Conservation (phyloP, 2,888 invertebrate species). For the Aphidoletes aphidimyza region DNA sequence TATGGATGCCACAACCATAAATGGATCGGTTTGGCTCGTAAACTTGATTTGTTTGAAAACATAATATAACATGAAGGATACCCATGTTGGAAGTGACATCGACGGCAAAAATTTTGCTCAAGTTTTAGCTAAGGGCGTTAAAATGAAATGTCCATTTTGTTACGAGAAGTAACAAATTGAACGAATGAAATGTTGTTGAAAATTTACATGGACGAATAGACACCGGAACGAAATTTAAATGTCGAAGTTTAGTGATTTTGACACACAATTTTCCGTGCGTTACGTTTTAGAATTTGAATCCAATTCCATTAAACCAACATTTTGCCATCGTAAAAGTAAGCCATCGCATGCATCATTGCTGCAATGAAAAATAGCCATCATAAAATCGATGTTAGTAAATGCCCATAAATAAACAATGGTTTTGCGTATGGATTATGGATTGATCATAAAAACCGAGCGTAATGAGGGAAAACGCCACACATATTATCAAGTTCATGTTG, state of each 20-base stretch:
- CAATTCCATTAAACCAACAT: slow-evolving; percentile 4
- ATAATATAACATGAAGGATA: no score
- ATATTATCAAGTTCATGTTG: no score
- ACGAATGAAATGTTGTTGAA: no score
- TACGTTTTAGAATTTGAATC: background rate
- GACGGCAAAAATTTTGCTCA: no score
- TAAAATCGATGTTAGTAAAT: background rate
- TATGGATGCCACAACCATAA: background rate
- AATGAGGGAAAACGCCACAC: slow-evolving; percentile 3
- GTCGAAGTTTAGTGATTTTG: background rate
- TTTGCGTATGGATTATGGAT: background rate
- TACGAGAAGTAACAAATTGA: background rate
- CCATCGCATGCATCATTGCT: background rate
- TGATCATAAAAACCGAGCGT: slow-evolving; percentile 5
- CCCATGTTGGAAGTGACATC: no score
- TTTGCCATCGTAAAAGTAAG: background rate
- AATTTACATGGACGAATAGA: no score
- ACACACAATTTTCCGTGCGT: background rate
- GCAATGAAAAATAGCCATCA: background rate
- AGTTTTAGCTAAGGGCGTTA: no score
- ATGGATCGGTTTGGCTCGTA: background rate
- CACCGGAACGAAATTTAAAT: background rate
- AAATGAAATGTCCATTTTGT: no score
- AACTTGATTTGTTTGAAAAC: background rate
- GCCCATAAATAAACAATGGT: slow-evolving; percentile 14